Percentiles rank a stretch among this genome's conserved stretches.
Conservation (phyloP, 1,140 invertebrate species). For the Colletes gigas region DNA sequence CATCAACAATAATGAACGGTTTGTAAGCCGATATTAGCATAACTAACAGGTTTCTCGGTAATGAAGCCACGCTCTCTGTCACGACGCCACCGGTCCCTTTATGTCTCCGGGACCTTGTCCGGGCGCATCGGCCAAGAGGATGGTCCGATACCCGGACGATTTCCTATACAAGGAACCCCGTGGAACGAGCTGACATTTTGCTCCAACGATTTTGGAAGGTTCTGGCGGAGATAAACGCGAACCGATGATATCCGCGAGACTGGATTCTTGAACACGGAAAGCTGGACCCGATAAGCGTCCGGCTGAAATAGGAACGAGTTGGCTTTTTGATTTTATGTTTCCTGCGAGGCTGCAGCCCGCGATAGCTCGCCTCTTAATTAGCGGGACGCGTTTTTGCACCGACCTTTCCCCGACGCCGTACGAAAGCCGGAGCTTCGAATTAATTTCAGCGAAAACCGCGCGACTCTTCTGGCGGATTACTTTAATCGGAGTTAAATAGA, state of each 20-base stretch:
- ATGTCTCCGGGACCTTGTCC: constrained; percentile 27
- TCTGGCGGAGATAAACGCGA: neutral
- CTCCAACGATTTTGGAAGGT: neutral
- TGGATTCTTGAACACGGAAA: neutral
- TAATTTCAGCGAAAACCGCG: neutral
- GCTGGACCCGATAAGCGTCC: neutral
- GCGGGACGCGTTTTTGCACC: constrained; percentile 11
- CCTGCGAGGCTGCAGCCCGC: no score
- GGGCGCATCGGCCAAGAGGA: neutral
- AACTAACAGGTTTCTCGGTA: constrained; percentile 76
- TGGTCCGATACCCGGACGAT: neutral
- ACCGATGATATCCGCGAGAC: neutral
- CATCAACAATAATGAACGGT: constrained; percentile 76
- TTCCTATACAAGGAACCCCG: neutral
- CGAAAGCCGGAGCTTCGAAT: neutral
- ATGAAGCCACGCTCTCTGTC: constrained; percentile 70
- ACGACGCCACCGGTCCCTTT: constrained; percentile 56
- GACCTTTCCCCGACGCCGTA: neutral
- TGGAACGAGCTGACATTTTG: neutral
- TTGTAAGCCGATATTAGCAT: constrained; percentile 77
- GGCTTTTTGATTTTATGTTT: constrained; percentile 4
- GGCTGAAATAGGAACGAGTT: neutral
- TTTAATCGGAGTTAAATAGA: neutral
- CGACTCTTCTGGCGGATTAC: no score
- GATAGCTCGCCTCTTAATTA: constrained; percentile 43